Evolutionary conservation across 2,888 invertebrate species (phyloP), one percentile per base, ranked within the genome.

Genomic region (Hyposoter dolosus): DNA sequence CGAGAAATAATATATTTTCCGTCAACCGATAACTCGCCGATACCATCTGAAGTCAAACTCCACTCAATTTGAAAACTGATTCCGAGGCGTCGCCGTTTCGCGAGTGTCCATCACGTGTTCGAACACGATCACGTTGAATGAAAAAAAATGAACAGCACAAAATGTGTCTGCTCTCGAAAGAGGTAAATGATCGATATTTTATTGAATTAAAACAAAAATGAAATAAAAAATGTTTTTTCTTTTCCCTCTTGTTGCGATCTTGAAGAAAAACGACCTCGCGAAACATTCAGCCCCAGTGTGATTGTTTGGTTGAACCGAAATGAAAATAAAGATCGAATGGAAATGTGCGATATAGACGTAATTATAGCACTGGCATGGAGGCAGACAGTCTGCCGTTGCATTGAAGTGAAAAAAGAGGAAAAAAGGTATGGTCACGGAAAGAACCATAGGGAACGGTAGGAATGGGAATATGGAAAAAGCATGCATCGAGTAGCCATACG

Each of bases 351-450:
- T 87, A 88, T 89, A 88, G 85, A 86, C 84, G 85, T 89, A 90
- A 91, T 91, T 91, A 90, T 88, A 89, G 87, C 72, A 85, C 85
- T 35, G 68, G 84, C 76, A 84, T 79, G 89, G 88, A 89, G 90
- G 90, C 90, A 89, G 88, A 88, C 89, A 90, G 89, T 89, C 89
- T 89, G 89, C 82, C 89, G 88, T 84, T 88, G 60, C 68, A 66
- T 80, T 84, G 17, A 40, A 75, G 47, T 32, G 28, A 45, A 65
- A 68, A 68, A 47, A 28, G 35, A 19, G 72, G 66, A 65, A 53
- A 28, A 65, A 63, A 40, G 19, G 56, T 17, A 23, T 7, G 50
- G n/a, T 17, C 32, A 63, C 35, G 75, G 19, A 63, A 81, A 83
- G 80, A 69, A 72, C 63, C 47, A 19, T 43, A 60, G 53, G 53